Percentiles rank a stretch among this genome's conserved stretches.
Conservation (phyloP, 2,888 invertebrate species). For the Eubasilissa splendida region DNA sequence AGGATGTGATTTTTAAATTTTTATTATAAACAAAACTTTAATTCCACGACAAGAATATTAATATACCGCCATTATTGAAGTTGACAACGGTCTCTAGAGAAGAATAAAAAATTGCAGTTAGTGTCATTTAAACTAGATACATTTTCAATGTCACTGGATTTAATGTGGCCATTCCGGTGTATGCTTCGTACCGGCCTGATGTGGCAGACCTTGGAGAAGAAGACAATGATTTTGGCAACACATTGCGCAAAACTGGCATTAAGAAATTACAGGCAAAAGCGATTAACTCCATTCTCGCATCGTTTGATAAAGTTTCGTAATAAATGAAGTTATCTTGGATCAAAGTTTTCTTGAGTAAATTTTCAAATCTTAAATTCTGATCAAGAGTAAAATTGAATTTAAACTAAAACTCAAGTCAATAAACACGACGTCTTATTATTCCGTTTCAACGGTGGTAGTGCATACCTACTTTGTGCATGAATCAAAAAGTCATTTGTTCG, state of each 20-base stretch:
- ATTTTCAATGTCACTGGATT: slow-evolving; percentile 2
- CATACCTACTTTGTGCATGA: background rate
- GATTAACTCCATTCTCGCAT: slow-evolving; percentile 31
- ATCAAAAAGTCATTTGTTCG: too few species aligned
- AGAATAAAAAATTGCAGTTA: background rate
- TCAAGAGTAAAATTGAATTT: slow-evolving; percentile 28
- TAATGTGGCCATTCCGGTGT: background rate
- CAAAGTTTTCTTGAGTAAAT: slow-evolving; percentile 38
- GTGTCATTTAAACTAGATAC: slow-evolving; percentile 1
- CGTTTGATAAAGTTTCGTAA: slow-evolving; percentile 35
- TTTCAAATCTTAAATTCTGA: slow-evolving; percentile 37
- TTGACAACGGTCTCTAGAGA: background rate
- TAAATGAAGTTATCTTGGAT: slow-evolving; percentile 40
- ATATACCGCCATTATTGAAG: background rate
- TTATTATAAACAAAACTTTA: too few species aligned
- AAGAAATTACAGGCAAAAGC: slow-evolving; percentile 28
- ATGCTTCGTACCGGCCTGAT: background rate
- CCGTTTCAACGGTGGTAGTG: background rate
- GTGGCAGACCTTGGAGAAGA: background rate
- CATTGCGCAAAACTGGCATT: slow-evolving; percentile 25
- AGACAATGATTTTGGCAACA: slow-evolving; percentile 34
- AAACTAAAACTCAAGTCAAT: slow-evolving; percentile 28
- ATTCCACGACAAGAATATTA: too few species aligned
- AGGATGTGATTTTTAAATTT: too few species aligned
- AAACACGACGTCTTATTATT: slow-evolving; percentile 12